Percentiles rank a stretch among this genome's conserved stretches.
phyloP scores from a whole-genome alignment of 2,113 vertebrate genomes.

The Actinemys pallida region DNA sequence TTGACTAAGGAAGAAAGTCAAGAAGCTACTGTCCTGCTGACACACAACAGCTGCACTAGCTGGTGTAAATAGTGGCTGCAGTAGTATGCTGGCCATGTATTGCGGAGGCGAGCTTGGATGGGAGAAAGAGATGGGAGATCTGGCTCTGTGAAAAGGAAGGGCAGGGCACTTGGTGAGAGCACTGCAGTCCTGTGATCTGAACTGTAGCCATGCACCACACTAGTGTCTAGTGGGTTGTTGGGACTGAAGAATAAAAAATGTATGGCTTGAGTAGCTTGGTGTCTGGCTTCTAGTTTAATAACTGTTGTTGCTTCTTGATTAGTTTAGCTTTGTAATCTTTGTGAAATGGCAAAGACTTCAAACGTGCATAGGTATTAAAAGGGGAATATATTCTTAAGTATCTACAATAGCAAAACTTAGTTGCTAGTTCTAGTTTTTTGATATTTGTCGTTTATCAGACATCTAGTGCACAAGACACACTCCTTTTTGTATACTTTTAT shows the following conservation, averaged over 20 bases:
- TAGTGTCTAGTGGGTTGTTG: neutral
- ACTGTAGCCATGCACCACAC: accelerated
- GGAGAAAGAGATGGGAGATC: neutral
- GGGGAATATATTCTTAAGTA: neutral
- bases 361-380: accelerated
- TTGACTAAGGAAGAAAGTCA: neutral
- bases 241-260: neutral
- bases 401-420: neutral
- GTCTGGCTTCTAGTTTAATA: neutral
- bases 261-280: neutral
- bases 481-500: neutral
- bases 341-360: neutral
- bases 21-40: neutral
- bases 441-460: neutral
- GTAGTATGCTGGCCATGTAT: neutral
- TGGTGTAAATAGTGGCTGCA: neutral
- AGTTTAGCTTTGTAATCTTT: neutral
- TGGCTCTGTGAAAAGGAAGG: neutral
- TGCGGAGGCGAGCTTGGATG: neutral
- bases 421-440: neutral
- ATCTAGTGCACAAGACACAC: neutral
- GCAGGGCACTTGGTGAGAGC: neutral
- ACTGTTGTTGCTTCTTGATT: neutral
- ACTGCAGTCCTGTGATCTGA: neutral
- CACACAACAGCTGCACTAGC: neutral